Evolutionary conservation across 2,113 vertebrate species (phyloP).

Genomic region (Sialia sialis): DNA sequence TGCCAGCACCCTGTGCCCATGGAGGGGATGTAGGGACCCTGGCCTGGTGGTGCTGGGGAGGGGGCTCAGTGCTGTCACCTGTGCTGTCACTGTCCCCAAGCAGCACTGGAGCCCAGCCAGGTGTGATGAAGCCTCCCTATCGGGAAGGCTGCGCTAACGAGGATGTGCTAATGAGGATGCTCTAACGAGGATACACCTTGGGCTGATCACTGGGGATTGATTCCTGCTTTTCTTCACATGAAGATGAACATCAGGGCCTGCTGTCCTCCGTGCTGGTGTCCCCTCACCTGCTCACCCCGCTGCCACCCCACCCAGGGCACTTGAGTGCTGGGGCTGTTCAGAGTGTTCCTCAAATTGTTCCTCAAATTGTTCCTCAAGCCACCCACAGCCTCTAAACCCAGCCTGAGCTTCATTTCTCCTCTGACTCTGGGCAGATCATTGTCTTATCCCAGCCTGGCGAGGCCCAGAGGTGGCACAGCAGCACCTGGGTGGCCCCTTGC

Average conservation of each 20-base stretch:
- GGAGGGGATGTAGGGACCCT: rapidly evolving
- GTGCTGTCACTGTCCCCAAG: neutral
- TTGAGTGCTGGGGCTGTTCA: neutral
- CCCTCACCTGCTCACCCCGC: neutral
- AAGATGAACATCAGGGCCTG: neutral
- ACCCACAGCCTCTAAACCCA: neutral
- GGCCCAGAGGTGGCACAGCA: neutral
- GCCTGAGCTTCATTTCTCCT: neutral
- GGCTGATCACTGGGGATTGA: neutral
- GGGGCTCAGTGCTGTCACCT: neutral
- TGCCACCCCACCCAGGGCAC: neutral
- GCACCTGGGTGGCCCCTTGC: neutral
- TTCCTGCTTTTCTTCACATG: neutral
- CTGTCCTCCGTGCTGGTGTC: neutral
- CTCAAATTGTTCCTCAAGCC: neutral
- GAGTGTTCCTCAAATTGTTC: neutral
- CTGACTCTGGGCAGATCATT: rapidly evolving
- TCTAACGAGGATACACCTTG: neutral
- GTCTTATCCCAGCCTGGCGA: neutral
- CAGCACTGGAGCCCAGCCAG: neutral
- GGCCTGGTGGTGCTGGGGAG: neutral
- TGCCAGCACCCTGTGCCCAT: rapidly evolving
- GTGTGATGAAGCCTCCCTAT: neutral
- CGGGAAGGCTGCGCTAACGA: neutral
- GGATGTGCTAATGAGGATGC: neutral